Evolutionary conservation across 2,888 invertebrate species (phyloP).

Genomic region (Sylvicola cinctus): DNA sequence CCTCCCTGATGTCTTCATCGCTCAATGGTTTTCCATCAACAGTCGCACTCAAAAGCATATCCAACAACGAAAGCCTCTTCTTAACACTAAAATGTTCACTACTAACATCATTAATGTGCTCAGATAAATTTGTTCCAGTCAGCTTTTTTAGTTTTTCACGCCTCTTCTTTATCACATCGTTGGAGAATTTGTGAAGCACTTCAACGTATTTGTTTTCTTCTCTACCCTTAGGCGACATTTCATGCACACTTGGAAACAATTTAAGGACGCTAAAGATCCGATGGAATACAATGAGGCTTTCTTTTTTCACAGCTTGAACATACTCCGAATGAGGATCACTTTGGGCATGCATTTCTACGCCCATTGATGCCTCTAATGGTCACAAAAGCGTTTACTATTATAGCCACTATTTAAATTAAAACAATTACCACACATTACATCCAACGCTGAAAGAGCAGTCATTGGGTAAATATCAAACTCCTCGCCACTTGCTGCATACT

Average conservation of each 20-base stretch:
- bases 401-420: no score
- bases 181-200: slow-evolving; percentile 27
- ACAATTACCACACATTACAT: slow-evolving; percentile 32
- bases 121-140: slow-evolving; percentile 8
- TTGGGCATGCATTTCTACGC: slow-evolving; percentile 52
- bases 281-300: not conserved
- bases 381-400: no score
- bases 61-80: no score
- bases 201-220: no score
- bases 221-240: no score
- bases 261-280: not conserved
- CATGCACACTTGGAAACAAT: not conserved
- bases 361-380: slow-evolving; percentile 61
- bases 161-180: slow-evolving; percentile 30
- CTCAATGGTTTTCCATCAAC: slow-evolving; percentile 36
- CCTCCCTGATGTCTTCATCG: slow-evolving; percentile 38
- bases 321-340: slow-evolving; percentile 43
- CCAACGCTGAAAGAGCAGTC: slow-evolving; percentile 31
- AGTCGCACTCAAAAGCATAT: slow-evolving; percentile 38
- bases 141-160: slow-evolving; percentile 19
- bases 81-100: no score
- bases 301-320: slow-evolving; percentile 40
- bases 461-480: slow-evolving; percentile 34
- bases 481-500: slow-evolving; percentile 20
- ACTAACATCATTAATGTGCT: slow-evolving; percentile 34